Base-by-base conservation (phyloP, 2,113 vertebrate species). In the Ameiurus melas region DNA sequence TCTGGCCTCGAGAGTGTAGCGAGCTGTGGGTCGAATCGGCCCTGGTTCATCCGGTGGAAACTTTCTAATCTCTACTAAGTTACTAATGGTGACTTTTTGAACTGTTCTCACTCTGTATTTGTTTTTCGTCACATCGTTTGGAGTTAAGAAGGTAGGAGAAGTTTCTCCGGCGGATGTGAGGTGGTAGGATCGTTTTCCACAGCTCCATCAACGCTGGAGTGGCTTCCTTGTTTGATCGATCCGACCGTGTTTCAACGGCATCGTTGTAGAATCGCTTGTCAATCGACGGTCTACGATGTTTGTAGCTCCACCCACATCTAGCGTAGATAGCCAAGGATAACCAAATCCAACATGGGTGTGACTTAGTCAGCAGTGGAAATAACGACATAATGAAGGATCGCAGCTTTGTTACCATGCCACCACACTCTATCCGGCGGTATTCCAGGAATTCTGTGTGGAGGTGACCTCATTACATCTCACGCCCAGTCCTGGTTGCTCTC, bases 1-100 rank as follows among this genome's bases (percentile, higher is more conserved):
- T 95, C 94, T 95, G 93, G 92, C 91, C 92, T 93, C 4, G 39
- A 20, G 51, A 36, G 30, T 43, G n/a, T 51, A 12, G 33, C 27
- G 10, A 58, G 79, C 19, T 36, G 9, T 57, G 1, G 30, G 55
- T 36, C 79, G 62, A 39, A 25, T 43, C 22, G 36, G 4, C 57
- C 4, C 5, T 62, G 20, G 80, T 14, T 82, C 57, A 36, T 39
- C 53, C 12, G 53, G 30, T 58, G 55, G n/a, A 58, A 58, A 79
- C 39, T 16, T 30, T 8, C 12, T 10, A 22, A 78, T 78, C 43
- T n/a, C 51, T 51, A 12, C 36, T 75, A 75, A 8, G 19, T 75
- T 39, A 1, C 71, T 73, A 19, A 39, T 43, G 4, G 6, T 36
- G 70, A 39, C 33, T 39, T 73, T 73, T 19, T 39, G 33, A 39